These are phyloP conservation scores for Galleria mellonella DNA, from an alignment of 1,140 invertebrate genomes.

Conservation along the genomic window DNA sequence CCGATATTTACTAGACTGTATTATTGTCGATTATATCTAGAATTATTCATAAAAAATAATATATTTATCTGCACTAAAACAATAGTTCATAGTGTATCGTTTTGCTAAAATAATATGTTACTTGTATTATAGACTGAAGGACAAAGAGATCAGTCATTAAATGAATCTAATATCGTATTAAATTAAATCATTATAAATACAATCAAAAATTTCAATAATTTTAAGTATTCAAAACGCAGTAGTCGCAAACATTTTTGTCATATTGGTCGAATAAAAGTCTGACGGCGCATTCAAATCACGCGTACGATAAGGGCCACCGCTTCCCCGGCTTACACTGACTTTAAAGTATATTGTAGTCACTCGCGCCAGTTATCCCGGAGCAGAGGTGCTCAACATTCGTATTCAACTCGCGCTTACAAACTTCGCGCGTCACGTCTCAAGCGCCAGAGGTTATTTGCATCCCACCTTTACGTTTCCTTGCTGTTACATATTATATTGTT, in stretches of 20 bases:
- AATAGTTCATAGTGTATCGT: no score
- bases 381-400: constrained; percentile 27
- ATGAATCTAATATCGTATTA: no score
- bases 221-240: constrained; percentile 43
- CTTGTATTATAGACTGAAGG: no score
- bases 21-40: no score
- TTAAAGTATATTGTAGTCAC: constrained; percentile 44
- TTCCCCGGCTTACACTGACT: constrained; percentile 34
- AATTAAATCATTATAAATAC: no score
- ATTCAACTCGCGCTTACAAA: constrained; percentile 30
- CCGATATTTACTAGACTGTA: no score
- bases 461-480: constrained; percentile 30
- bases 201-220: constrained; percentile 15
- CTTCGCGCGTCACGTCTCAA: constrained; percentile 33
- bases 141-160: no score
- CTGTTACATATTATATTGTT: constrained; percentile 34
- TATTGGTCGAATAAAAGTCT: constrained; percentile 43
- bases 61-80: no score
- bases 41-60: no score
- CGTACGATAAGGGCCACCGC: constrained; percentile 42
- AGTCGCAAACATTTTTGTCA: constrained; percentile 43
- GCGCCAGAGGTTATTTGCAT: constrained; percentile 43
- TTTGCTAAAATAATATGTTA: no score
- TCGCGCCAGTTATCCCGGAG: constrained; percentile 32
- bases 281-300: constrained; percentile 36